phyloP scores from a whole-genome alignment of 2,113 vertebrate species.

The Ginglymostoma cirratum region DNA sequence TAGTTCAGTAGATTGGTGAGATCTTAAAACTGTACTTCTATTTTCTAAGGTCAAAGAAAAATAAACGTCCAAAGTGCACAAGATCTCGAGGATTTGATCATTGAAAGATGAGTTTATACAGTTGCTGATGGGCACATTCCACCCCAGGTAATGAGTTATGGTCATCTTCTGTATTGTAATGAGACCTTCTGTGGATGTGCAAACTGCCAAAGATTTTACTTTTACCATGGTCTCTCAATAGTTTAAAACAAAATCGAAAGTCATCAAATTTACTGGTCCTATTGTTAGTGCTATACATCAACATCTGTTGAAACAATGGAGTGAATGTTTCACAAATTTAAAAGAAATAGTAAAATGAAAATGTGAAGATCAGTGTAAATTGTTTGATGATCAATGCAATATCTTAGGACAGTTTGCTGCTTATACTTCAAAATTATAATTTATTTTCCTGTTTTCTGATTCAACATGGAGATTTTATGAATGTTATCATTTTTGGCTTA shows the following conservation, averaged over 20 bases:
- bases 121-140: neutral
- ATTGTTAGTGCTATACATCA: neutral
- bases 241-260: neutral
- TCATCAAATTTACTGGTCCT: neutral
- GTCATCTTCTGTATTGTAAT: neutral
- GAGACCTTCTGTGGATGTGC: neutral
- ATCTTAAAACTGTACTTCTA: neutral
- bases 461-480: neutral
- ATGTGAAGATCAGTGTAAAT: neutral
- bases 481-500: neutral
- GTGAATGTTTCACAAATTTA: neutral
- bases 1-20: neutral
- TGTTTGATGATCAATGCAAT: neutral
- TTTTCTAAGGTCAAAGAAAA: constrained; percentile 13
- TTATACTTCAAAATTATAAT: neutral
- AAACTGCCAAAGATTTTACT: neutral
- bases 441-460: neutral
- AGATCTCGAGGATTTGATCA: neutral
- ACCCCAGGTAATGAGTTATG: constrained; percentile 6
- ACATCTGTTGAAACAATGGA: neutral
- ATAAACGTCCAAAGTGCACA: neutral
- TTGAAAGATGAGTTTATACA: neutral
- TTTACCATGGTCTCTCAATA: neutral
- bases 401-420: neutral
- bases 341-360: neutral